phyloP scores from a whole-genome alignment of 2,888 invertebrate genomes.

The Cerastoderma edule region DNA sequence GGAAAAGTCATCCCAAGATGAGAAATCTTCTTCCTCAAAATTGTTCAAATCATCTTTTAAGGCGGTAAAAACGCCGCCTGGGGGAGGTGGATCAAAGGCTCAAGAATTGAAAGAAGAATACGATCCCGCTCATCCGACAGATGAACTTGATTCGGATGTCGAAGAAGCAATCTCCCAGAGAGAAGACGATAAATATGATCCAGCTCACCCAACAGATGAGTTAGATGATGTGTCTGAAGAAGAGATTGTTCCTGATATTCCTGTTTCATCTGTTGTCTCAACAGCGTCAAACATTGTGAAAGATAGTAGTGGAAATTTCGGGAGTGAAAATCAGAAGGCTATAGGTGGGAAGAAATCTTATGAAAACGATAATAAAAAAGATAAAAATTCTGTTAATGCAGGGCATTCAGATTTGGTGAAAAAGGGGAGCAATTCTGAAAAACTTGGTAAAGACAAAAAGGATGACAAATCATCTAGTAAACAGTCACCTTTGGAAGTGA shows the following conservation, averaged over 20 bases:
- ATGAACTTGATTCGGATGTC: slow-evolving; percentile 48
- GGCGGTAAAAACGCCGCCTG: slow-evolving; percentile 27
- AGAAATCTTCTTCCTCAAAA: slow-evolving; percentile 12
- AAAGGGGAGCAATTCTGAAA: not conserved
- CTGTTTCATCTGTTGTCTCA: no score
- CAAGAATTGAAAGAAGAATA: slow-evolving; percentile 37
- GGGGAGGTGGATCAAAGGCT: not conserved
- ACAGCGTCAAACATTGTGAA: no score
- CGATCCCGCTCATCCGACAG: slow-evolving; percentile 58
- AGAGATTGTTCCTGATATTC: slow-evolving; percentile 1
- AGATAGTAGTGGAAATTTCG: slow-evolving; percentile 19
- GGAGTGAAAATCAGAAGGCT: slow-evolving; percentile 26
- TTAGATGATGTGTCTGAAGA: slow-evolving; percentile 28
- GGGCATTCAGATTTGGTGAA: slow-evolving; percentile 14
- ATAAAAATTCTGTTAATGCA: not conserved
- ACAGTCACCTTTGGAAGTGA: slow-evolving; percentile 14
- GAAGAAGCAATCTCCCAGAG: slow-evolving; percentile 2
- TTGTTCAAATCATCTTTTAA: slow-evolving; percentile 55
- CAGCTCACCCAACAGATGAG: slow-evolving; percentile 59
- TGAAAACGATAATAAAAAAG: slow-evolving; percentile 17
- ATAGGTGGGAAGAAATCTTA: slow-evolving; percentile 24
- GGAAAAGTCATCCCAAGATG: slow-evolving; percentile 21
- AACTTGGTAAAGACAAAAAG: slow-evolving; percentile 11
- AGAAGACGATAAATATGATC: slow-evolving; percentile 56
- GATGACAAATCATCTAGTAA: not conserved